Evolutionary conservation across 2,888 invertebrate genomes (phyloP).

Genomic region (Stictocephala bisonia): DNA sequence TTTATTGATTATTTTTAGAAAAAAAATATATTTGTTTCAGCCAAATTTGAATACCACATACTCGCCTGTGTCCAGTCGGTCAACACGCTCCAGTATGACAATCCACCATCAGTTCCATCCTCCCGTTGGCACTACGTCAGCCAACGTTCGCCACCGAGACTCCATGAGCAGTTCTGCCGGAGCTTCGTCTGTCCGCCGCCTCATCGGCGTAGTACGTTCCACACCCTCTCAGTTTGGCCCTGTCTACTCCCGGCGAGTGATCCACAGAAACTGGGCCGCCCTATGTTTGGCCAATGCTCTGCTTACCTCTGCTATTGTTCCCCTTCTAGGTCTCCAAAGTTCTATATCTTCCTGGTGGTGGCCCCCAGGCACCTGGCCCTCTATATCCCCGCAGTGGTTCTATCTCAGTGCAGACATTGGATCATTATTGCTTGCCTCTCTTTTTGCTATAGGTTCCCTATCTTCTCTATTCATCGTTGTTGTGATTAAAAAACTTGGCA

Average conservation of each 20-base stretch:
- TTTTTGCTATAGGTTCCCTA: slow-evolving; percentile 72
- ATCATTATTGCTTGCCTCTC: slow-evolving; percentile 72
- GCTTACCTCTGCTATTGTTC: slow-evolving; percentile 74
- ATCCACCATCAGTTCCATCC: slow-evolving; percentile 62
- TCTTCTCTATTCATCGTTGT: slow-evolving; percentile 68
- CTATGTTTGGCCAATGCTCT: slow-evolving; percentile 70
- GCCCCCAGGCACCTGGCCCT: slow-evolving; percentile 55
- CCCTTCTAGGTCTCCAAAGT: slow-evolving; percentile 71
- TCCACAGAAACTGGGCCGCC: slow-evolving; percentile 64
- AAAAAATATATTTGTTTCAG: slow-evolving; percentile 47
- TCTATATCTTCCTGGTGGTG: slow-evolving; percentile 67
- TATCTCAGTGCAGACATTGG: slow-evolving; percentile 63
- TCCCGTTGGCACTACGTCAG: slow-evolving; percentile 53
- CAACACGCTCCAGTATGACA: slow-evolving; percentile 68
- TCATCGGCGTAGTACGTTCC: slow-evolving; percentile 70
- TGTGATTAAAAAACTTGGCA: slow-evolving; percentile 68
- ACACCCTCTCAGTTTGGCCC: slow-evolving; percentile 61
- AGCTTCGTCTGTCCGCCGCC: slow-evolving; percentile 79
- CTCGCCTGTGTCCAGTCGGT: slow-evolving; percentile 63
- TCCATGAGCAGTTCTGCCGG: slow-evolving; percentile 80
- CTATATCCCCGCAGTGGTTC: slow-evolving; percentile 37
- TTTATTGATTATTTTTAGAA: neutral
- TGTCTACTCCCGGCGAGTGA: slow-evolving; percentile 60
- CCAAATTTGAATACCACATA: slow-evolving; percentile 45
- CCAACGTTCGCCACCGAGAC: slow-evolving; percentile 66